A percentile compares a stretch with the other conserved stretches of the same genome.
phyloP scores from a whole-genome alignment of 1,140 invertebrate species.

The Trypoxylus dichotomus region DNA sequence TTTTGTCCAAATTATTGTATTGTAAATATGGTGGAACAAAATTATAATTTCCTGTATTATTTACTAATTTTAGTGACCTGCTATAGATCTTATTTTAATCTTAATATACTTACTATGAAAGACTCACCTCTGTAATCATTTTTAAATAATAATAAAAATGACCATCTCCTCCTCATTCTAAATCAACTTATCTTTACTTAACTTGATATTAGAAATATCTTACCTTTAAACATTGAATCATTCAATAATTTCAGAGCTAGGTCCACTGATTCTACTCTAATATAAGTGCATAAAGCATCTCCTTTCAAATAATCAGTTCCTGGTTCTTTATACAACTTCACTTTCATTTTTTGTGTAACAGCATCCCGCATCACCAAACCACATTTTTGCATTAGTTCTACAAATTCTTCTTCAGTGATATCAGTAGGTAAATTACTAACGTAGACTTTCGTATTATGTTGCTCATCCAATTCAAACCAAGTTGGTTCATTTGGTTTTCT shows the following conservation, averaged over 20 bases:
- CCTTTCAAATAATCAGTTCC: constrained; percentile 87
- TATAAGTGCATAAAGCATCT: constrained; percentile 95
- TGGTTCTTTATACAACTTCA: constrained; percentile 91
- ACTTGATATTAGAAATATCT: not conserved
- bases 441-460: constrained; percentile 97
- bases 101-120: no score
- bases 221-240: constrained; percentile 76
- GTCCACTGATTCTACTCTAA: constrained; percentile 95
- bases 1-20: no score
- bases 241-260: constrained; percentile 92
- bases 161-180: no score
- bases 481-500: constrained; percentile 58
- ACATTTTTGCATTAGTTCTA: constrained; percentile 93
- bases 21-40: no score
- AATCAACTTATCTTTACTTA: no score
- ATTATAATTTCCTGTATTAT: no score
- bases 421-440: constrained; percentile 89
- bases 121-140: no score
- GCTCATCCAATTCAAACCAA: constrained; percentile 94
- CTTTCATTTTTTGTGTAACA: constrained; percentile 80
- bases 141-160: no score
- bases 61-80: no score
- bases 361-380: constrained; percentile 93
- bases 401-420: constrained; percentile 86
- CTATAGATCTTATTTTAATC: no score